Evolutionary conservation across 2,888 invertebrate genomes (phyloP).

Genomic region (Meloe dianella): DNA sequence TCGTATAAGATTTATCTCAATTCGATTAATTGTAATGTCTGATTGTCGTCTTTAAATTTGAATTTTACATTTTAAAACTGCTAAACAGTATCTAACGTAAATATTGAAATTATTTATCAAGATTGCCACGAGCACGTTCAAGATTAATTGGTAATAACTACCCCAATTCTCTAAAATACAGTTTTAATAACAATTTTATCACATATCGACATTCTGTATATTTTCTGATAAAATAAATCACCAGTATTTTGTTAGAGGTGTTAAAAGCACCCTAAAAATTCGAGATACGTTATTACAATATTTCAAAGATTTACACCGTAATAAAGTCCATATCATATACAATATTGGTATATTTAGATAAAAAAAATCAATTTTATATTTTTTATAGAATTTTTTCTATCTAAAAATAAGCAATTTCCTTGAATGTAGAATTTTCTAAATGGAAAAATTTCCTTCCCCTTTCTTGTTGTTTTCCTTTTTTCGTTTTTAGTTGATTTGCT

Average conservation of each 20-base stretch:
- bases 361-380: conserved; percentile 5
- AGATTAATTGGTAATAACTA: neutral
- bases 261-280: neutral
- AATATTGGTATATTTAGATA: neutral
- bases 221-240: neutral
- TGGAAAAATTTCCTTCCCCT: neutral
- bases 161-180: neutral
- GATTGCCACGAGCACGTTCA: neutral
- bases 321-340: neutral
- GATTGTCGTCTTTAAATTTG: neutral
- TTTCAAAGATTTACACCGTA: conserved; percentile 3
- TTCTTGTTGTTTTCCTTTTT: neutral
- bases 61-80: neutral
- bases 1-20: neutral
- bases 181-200: neutral
- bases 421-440: conserved; percentile 5
- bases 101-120: neutral
- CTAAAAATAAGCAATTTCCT: conserved; percentile 7
- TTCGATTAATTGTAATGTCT: neutral
- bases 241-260: neutral
- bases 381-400: neutral
- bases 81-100: neutral
- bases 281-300: neutral
- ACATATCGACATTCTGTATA: neutral
- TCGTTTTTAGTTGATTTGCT: neutral